Base-by-base conservation (phyloP, 2,113 vertebrate genomes). In the Nansenia antarctica region DNA sequence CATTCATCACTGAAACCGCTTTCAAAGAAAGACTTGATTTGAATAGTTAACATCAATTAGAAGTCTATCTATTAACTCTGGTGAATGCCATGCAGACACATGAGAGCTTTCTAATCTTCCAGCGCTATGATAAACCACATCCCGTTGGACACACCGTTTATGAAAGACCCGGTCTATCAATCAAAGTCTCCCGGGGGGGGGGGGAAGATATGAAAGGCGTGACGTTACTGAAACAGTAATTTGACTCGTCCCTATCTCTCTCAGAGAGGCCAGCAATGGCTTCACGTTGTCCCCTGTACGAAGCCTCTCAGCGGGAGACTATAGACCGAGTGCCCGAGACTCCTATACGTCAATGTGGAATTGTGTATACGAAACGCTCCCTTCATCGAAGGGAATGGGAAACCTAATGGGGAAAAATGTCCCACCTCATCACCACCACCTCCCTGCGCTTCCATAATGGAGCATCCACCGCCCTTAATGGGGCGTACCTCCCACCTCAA, bases 401-500 rank as follows among this genome's bases (percentile, higher is more conserved):
- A 9, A 24, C 82, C 74, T 88, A 83, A 90, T 87, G 80, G 84
- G 80, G 77, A 75, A 81, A 86, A 89, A 88, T 73, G 73, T 77
- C 80, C 74, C 79, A 84, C 84, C 79, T 76, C 84, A 78, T 84
- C 83, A 80, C 76, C 84, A 81, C 76, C 84, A 88, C 83, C 83
- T 91, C 77, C 82, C 84, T 79, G 73, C 60, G 89, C 83, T 77
- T 83, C 90, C 87, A 90, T 91, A 87, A 87, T 86, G 85, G 85
- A 86, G 83, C 87, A 89, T 92, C 90, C 89, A 87, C 77, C 70
- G 84, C 70, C 77, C 83, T 85, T 89, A 89, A 91, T 86, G 87
- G 88, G 83, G 79, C 87, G 87, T 91, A 88, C 88, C 90, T 94
- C 90, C 88, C 87, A 91, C 82, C 91, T 91, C 88, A 87, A 87